Percentiles rank a stretch among this genome's conserved stretches.
phyloP scores from a whole-genome alignment of 2,888 invertebrate genomes.

The Pachycephus smyrnensis region DNA sequence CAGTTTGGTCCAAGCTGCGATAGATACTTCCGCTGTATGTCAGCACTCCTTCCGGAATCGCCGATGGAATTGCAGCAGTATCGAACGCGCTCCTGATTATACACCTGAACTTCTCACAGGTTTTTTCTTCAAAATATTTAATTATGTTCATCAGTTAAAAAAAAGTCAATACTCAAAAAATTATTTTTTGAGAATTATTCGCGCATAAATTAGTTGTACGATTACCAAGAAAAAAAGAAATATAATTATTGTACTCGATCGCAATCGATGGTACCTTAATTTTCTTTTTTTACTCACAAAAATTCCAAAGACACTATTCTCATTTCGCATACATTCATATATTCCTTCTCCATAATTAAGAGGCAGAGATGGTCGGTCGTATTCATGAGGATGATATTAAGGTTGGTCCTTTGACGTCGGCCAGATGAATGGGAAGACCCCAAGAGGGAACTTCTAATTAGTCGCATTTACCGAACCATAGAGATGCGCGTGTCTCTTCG shows the following conservation, averaged over 20 bases:
- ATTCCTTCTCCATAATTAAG: neutral
- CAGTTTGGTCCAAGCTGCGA: constrained; percentile 80
- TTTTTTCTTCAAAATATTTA: constrained; percentile 49
- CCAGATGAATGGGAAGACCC: constrained; percentile 41
- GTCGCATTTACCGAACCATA: constrained; percentile 43
- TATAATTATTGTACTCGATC: neutral
- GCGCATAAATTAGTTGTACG: neutral
- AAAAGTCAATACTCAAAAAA: neutral
- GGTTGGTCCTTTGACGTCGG: constrained; percentile 3
- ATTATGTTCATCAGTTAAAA: neutral
- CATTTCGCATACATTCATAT: neutral
- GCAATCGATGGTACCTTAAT: neutral
- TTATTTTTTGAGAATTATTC: neutral
- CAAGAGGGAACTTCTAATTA: constrained; percentile 44
- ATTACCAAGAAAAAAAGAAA: neutral
- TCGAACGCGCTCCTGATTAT: constrained; percentile 77
- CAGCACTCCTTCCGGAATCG: constrained; percentile 78
- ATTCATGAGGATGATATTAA: neutral
- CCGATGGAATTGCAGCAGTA: constrained; percentile 87
- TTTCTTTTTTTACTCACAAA: neutral
- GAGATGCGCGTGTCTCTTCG: constrained; percentile 29
- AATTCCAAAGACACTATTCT: neutral
- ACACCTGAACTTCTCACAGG: constrained; percentile 84
- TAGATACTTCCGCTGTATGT: constrained; percentile 77
- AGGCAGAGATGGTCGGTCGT: neutral